Conservation (phyloP, 2,113 vertebrate genomes). For the Urocynchramus pylzowi region DNA sequence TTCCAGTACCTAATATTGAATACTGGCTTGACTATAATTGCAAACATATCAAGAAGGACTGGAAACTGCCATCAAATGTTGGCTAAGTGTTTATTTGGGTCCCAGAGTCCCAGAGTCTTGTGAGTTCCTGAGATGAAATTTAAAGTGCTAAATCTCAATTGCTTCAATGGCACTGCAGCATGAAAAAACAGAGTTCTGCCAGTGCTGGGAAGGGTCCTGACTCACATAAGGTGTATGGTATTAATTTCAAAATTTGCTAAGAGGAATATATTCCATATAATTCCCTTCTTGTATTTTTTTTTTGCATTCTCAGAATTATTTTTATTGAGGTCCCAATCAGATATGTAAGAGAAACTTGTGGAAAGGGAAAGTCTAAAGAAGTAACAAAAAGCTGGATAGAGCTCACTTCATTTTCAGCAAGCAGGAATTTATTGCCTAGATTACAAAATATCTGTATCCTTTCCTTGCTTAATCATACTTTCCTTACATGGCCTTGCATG, state of each 20-base stretch:
- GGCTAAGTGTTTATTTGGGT: background rate
- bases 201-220: background rate
- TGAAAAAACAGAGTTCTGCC: background rate
- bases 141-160: background rate
- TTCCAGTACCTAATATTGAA: background rate
- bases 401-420: background rate
- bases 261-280: background rate
- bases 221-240: background rate
- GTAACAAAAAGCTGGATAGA: background rate
- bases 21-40: background rate
- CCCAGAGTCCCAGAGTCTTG: background rate
- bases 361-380: background rate
- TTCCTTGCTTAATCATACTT: background rate
- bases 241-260: background rate
- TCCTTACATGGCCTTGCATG: background rate
- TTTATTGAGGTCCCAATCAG: background rate
- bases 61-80: background rate
- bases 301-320: background rate
- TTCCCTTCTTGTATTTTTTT: background rate
- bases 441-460: background rate
- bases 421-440: background rate
- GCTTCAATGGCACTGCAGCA: background rate
- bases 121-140: background rate
- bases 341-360: background rate
- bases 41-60: background rate